Evolutionary conservation across 2,113 vertebrate genomes (phyloP).

Genomic region (Chaenogobius annularis): DNA sequence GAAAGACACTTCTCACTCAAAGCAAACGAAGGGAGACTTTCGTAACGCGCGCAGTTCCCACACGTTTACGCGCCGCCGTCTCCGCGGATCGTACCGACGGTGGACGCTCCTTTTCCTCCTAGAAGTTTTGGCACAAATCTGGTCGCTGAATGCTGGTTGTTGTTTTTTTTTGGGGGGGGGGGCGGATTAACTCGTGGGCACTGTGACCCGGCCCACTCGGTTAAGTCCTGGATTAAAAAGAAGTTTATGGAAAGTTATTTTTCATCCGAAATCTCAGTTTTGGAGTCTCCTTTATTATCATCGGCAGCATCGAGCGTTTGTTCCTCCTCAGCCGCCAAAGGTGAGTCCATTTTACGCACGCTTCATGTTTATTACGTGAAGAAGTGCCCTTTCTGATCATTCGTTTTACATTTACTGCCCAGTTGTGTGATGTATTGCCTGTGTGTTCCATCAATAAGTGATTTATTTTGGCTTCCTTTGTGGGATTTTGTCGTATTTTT

Average conservation of each 20-base stretch:
- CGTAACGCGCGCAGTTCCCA: neutral
- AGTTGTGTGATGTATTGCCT: neutral
- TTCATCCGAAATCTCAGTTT: slow-evolving; percentile 28
- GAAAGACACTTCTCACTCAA: neutral
- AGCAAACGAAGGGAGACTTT: too few relatives aligned
- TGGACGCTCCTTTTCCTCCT: slow-evolving; percentile 14
- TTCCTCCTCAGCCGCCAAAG: slow-evolving; percentile 49
- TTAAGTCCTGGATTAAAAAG: slow-evolving; percentile 20
- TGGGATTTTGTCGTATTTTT: neutral
- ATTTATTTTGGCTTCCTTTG: neutral
- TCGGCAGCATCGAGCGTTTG: slow-evolving; percentile 38
- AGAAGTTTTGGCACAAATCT: slow-evolving; percentile 48
- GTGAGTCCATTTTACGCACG: slow-evolving; percentile 41
- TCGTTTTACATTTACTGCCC: neutral
- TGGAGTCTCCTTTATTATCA: slow-evolving; percentile 29
- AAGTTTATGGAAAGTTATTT: slow-evolving; percentile 30
- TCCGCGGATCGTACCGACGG: slow-evolving; percentile 6
- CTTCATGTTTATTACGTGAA: neutral
- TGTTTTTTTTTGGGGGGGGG: slow-evolving; percentile 12
- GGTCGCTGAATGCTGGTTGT: slow-evolving; percentile 16
- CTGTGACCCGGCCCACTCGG: neutral
- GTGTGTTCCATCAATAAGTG: neutral
- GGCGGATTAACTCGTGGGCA: neutral
- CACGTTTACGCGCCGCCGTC: neutral
- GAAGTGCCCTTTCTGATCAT: neutral